phyloP scores from a whole-genome alignment of 2,888 invertebrate species.

The Plusia festucae region DNA sequence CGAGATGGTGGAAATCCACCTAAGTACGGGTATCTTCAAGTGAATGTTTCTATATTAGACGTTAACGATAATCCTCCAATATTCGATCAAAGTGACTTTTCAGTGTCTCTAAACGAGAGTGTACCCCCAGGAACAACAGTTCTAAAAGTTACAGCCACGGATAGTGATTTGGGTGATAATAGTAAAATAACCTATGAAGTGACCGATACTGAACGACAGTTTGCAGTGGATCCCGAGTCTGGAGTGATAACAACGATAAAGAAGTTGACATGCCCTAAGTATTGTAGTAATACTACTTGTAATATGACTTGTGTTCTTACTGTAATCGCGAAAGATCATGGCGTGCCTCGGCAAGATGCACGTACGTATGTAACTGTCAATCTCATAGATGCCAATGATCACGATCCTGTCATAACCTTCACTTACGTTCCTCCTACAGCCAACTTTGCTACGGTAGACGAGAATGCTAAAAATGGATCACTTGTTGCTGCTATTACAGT shows the following conservation, averaged over 20 bases:
- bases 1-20: conserved; percentile 95
- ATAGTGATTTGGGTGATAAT: conserved; percentile 97
- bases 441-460: conserved; percentile 97
- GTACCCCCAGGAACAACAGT: conserved; percentile 97
- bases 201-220: conserved; percentile 95
- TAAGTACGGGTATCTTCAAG: conserved; percentile 95
- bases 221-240: conserved; percentile 97
- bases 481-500: conserved; percentile 98
- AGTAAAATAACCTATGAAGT: conserved; percentile 97
- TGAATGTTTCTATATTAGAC: conserved; percentile 97
- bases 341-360: conserved; percentile 96
- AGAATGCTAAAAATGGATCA: conserved; percentile 96
- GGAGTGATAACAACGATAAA: conserved; percentile 96
- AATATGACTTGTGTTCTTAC: conserved; percentile 98
- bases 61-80: conserved; percentile 98
- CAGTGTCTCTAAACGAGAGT: conserved; percentile 97
- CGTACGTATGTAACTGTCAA: conserved; percentile 98
- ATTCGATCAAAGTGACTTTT: conserved; percentile 98
- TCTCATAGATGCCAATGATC: conserved; percentile 97
- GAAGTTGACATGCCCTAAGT: conserved; percentile 94
- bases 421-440: conserved; percentile 95
- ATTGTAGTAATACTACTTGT: conserved; percentile 92
- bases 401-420: conserved; percentile 97
- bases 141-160: conserved; percentile 97
- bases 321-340: conserved; percentile 97